A percentile compares a stretch with the other conserved stretches of the same genome.
These are phyloP conservation scores for Mastomys natalensis DNA, from an alignment of 2,113 vertebrate genomes.

Conservation along the genomic window DNA sequence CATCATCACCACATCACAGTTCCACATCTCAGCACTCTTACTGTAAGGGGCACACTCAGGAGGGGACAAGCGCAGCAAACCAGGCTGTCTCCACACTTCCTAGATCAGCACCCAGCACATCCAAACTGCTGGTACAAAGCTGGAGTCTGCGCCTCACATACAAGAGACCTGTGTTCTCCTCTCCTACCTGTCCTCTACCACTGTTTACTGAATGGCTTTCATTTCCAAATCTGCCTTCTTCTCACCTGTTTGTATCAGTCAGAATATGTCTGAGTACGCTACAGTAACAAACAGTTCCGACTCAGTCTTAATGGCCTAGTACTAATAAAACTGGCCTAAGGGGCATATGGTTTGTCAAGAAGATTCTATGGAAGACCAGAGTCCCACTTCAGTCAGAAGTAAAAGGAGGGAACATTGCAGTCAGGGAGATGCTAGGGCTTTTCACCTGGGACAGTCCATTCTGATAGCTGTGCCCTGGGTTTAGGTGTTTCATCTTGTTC, in stretches of 20 bases:
- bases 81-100: slow-evolving; percentile 53
- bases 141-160: not conserved
- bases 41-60: not conserved
- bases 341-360: not conserved
- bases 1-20: too few species aligned
- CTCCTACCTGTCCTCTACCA: fast-evolving
- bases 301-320: not conserved
- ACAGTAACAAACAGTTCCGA: not conserved
- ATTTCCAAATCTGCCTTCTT: not conserved
- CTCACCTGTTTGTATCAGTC: not conserved
- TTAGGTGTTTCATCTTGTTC: not conserved
- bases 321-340: not conserved
- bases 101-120: not conserved
- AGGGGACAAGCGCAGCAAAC: not conserved
- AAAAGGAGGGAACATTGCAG: not conserved
- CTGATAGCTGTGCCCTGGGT: not conserved
- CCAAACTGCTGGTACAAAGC: not conserved
- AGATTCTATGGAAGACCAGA: not conserved
- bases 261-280: not conserved
- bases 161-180: not conserved
- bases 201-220: not conserved
- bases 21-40: not conserved
- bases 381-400: not conserved
- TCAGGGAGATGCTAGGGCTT: not conserved
- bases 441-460: not conserved